Evolutionary conservation across 2,113 vertebrate species (phyloP).

Genomic region (Macquaria ambigua): DNA sequence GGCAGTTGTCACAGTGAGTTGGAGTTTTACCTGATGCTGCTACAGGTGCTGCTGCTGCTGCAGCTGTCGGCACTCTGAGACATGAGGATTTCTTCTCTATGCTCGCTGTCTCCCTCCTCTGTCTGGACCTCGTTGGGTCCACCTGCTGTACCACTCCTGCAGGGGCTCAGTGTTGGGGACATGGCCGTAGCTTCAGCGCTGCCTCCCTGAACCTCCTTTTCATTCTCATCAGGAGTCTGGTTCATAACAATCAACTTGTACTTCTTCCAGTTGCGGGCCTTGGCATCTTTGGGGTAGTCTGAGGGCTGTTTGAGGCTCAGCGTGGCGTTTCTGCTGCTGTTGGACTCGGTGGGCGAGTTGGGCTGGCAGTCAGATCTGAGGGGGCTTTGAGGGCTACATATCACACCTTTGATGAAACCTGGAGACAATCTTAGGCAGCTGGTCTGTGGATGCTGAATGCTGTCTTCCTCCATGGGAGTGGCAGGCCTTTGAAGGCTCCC

Average conservation of each 20-base stretch:
- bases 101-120: constrained; percentile 54
- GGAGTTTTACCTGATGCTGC: constrained; percentile 80
- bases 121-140: constrained; percentile 36
- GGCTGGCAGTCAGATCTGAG: constrained; percentile 97
- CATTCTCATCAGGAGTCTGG: constrained; percentile 87
- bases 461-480: constrained; percentile 80
- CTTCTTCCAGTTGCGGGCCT: constrained; percentile 98
- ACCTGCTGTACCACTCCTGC: constrained; percentile 8
- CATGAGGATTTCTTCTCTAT: constrained; percentile 70
- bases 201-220: constrained; percentile 78
- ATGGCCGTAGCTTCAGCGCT: constrained; percentile 72
- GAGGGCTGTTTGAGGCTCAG: constrained; percentile 85
- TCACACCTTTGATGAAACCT: constrained; percentile 86
- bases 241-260: constrained; percentile 97
- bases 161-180: constrained; percentile 69
- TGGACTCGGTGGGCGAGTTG: constrained; percentile 97
- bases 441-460: constrained; percentile 75
- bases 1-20: not conserved
- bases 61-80: constrained; percentile 84
- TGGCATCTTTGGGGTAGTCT: constrained; percentile 86
- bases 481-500: constrained; percentile 45
- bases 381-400: constrained; percentile 92
- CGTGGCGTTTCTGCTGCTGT: constrained; percentile 93
- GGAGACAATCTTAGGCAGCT: constrained; percentile 81
- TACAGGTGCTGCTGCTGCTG: constrained; percentile 75